Percentiles rank a stretch among this genome's conserved stretches.
Conservation (phyloP, 2,888 invertebrate genomes). For the Belgica antarctica region DNA sequence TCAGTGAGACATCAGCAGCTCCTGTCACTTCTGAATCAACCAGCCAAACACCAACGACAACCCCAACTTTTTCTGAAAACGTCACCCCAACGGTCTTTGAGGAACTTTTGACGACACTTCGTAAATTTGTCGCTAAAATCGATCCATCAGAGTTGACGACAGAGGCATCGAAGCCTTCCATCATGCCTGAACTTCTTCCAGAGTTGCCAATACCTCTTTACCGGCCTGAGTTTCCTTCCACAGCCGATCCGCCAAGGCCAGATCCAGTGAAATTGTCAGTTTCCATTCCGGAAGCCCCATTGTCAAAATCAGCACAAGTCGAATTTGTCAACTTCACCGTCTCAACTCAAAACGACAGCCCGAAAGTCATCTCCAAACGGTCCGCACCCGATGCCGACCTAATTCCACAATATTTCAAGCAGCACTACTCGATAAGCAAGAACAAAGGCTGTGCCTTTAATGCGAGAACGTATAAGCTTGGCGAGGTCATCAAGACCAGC, state of each 20-base stretch:
- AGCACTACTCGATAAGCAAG: not conserved
- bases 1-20: not conserved
- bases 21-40: not conserved
- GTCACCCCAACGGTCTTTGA: slow-evolving; percentile 12
- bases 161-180: not conserved
- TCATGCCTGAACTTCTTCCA: not conserved
- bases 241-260: not conserved
- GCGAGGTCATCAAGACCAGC: slow-evolving; percentile 19
- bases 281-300: not conserved
- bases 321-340: slow-evolving; percentile 37
- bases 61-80: not conserved
- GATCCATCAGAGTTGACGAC: not conserved
- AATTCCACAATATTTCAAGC: slow-evolving; percentile 8
- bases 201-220: too few relatives aligned
- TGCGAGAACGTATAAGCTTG: not conserved
- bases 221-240: not conserved
- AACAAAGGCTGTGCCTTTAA: slow-evolving; percentile 21
- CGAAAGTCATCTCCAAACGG: slow-evolving; percentile 20
- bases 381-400: not conserved
- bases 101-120: slow-evolving; percentile 7
- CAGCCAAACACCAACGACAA: not conserved
- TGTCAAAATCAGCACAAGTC: too few relatives aligned
- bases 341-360: slow-evolving; percentile 1
- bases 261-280: too few relatives aligned
- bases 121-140: not conserved